A percentile compares a stretch with the other conserved stretches of the same genome.
Evolutionary conservation across 1,140 invertebrate species (phyloP).

Genomic region (Ips typographus): DNA sequence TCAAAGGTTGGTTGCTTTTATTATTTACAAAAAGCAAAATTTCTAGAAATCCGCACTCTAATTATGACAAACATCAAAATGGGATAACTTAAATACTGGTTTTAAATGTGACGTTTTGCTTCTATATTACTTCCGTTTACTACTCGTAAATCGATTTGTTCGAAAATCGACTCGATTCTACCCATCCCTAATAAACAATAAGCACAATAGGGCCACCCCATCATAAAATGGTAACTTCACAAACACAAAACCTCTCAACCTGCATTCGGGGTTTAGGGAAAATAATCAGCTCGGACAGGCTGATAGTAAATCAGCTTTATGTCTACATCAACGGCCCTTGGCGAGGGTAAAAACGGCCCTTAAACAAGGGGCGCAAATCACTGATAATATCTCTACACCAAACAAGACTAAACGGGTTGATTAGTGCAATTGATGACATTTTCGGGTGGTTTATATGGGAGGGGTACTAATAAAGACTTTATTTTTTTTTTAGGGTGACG

Average conservation of each 20-base stretch:
- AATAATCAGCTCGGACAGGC: slow-evolving; percentile 21
- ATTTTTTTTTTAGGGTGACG: too few species aligned
- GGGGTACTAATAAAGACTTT: slow-evolving; percentile 1
- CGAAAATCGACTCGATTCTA: too few species aligned
- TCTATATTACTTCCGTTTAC: too few species aligned
- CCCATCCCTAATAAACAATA: too few species aligned
- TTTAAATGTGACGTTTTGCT: too few species aligned
- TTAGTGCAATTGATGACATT: slow-evolving; percentile 31
- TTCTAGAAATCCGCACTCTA: too few species aligned
- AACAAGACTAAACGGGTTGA: slow-evolving; percentile 37
- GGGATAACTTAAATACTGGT: too few species aligned
- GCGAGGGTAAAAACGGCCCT: slow-evolving; percentile 9
- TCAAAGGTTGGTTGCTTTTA: too few species aligned
- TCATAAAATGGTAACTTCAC: slow-evolving; percentile 14
- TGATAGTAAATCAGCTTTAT: slow-evolving; percentile 27
- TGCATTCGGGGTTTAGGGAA: neutral
- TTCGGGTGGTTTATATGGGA: slow-evolving; percentile 9
- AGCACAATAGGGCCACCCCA: neutral
- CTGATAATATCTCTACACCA: slow-evolving; percentile 36
- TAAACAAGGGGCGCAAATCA: slow-evolving; percentile 36
- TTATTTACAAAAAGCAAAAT: too few species aligned
- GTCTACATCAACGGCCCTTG: slow-evolving; percentile 12
- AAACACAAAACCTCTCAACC: slow-evolving; percentile 23
- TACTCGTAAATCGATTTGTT: too few species aligned
- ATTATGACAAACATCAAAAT: too few species aligned